Base-by-base conservation (phyloP, 35 echinoderm and acorn worm species). In the Apostichopus japonicus region DNA sequence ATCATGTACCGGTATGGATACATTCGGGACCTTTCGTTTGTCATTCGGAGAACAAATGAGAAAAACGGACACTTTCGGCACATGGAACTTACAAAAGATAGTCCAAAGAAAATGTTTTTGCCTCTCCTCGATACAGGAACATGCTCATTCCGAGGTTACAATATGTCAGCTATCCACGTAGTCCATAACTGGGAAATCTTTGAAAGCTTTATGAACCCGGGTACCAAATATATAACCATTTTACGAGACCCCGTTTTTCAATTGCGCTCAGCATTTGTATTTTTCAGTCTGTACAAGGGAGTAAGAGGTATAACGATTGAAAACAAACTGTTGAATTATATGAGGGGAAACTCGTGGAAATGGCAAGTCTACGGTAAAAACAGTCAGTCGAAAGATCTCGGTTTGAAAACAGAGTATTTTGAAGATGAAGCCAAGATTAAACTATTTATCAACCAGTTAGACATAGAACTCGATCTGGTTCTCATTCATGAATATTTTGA, bases 241-340 rank as follows among this genome's bases (percentile, higher is more conserved):
- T 65, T 94, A 78, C 87, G 93, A 0, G 62, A 94, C 24, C 93
- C 93, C 4, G 88, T 90, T 57, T 90, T 77, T 6, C 93, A 94
- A 65, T 91, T 94, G 6, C 55, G 79, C 13, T 94, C 93, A 9
- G 92, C 92, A n/a, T 93, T 93, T 54, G 33, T 77, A 5, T 93
- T 86, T 79, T 93, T 93, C 56, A 24, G 71, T 13, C 56, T 83
- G 57, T 7, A 22, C 5, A 55, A 16, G 17, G 16, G 21, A 10
- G 55, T 22, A 6, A 55, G 0, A 55, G 80, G 80, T 8, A 55
- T 57, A 17, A 55, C 80, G 7, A 54, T 7, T 21, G 80, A 83
- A 19, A 27, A 13, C 17, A 83, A 83, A 55, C 21, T 83, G 52
- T 8, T 83, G 0, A 72, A 88, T 59, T 88, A 25, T 52, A 65